Percentiles rank a stretch among this genome's conserved stretches.
Evolutionary conservation across 2,888 invertebrate species (phyloP).

Genomic region (Geophilus truncorum): DNA sequence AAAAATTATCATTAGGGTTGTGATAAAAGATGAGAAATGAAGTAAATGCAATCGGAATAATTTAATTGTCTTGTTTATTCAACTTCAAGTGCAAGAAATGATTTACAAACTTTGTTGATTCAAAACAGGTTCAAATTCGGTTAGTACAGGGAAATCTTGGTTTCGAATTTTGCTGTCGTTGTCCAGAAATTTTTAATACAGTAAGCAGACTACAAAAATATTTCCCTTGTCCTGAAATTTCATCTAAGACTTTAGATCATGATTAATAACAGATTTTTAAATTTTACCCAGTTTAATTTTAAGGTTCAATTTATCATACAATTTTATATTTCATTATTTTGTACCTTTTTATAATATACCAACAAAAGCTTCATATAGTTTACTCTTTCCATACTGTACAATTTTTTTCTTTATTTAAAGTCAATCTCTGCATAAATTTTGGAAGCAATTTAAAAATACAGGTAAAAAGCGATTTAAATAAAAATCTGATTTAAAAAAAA

Average conservation of each 20-base stretch:
- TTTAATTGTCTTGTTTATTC: conserved; percentile 23
- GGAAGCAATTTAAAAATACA: neutral
- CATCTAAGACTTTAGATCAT: neutral
- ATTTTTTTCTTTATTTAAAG: neutral
- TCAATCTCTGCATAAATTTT: neutral
- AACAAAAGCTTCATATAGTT: neutral
- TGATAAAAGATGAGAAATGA: too few species aligned
- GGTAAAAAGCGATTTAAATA: neutral
- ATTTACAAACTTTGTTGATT: neutral
- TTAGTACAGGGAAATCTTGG: neutral
- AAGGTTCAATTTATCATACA: neutral
- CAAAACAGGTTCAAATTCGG: neutral
- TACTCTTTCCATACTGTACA: conserved; percentile 12
- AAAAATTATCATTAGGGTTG: too few species aligned
- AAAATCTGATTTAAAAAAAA: neutral
- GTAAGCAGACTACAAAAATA: conserved; percentile 14
- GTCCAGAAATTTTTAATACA: neutral
- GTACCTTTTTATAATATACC: neutral
- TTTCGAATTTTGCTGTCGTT: neutral
- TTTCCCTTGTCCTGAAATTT: neutral
- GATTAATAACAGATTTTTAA: neutral
- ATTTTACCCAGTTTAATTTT: neutral
- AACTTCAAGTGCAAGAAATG: conserved; percentile 27
- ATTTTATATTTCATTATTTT: neutral
- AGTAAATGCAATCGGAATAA: neutral